Evolutionary conservation across 2,113 vertebrate genomes (phyloP).

Genomic region (Jaculus jaculus): DNA sequence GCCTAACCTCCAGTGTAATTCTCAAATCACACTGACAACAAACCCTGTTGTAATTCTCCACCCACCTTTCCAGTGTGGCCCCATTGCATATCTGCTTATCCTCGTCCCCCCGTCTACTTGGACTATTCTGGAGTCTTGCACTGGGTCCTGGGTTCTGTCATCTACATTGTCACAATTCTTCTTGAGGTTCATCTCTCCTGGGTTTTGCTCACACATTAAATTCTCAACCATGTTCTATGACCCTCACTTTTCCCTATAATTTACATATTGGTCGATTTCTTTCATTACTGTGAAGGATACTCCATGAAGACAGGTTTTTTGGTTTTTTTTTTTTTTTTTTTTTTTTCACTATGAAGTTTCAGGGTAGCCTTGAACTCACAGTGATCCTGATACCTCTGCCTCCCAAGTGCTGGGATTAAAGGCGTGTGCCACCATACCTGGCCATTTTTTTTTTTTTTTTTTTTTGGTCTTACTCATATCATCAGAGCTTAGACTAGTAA

Average conservation of each 20-base stretch:
- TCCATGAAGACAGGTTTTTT: neutral
- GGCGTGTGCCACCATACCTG: too few relatives aligned
- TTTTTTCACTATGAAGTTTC: too few relatives aligned
- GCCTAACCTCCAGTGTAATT: neutral
- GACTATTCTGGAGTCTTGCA: neutral
- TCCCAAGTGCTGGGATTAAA: too few relatives aligned
- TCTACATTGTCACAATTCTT: neutral
- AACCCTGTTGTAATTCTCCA: neutral
- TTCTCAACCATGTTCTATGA: neutral
- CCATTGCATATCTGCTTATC: neutral
- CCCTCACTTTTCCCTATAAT: neutral
- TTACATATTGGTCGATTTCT: neutral
- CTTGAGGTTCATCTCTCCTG: neutral
- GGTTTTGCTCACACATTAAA: neutral
- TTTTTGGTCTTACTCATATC: neutral
- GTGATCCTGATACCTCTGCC: too few relatives aligned
- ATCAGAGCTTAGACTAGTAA: neutral
- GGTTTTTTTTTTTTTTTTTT: neutral
- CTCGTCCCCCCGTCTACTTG: neutral
- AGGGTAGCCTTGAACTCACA: too few relatives aligned
- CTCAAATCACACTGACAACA: neutral
- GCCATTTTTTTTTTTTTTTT: too few relatives aligned
- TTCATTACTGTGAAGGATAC: neutral
- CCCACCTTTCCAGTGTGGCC: fast-evolving
- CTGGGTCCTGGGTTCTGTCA: neutral